Base-by-base conservation (phyloP, 2,888 invertebrate genomes). In the Calameuta idolon region DNA sequence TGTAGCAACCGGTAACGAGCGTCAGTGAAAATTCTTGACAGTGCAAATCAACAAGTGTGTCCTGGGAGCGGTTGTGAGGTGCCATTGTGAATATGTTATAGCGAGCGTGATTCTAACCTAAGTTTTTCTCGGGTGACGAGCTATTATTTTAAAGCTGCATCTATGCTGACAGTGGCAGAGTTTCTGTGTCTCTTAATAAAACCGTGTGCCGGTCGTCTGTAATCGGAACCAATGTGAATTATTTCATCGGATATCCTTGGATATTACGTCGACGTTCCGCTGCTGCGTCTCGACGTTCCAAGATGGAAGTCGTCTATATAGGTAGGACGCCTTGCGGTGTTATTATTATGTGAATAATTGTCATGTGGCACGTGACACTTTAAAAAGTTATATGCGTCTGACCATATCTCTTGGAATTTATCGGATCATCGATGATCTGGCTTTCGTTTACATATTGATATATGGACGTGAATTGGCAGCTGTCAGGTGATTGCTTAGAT, bases 301-400 rank as follows among this genome's bases (percentile, higher is more conserved):
- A 89, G 87, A 91, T 91, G 91, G 91, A 91, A 88, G 90, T 91
- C 89, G 89, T 91, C 86, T 91, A 91, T 85, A 90, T 91, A 87
- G 91, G 91, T 90, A 55, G 23, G 55, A 55, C 23, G 55, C 23
- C 23, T 55, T 23, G 55, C 55, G 23, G 55, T 23, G 2, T 9
- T 55, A 55, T 15, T 55, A 55, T 23, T 55, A 55, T 55, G 23
- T 55, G 55, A 23, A 55, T 55, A 55, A 55, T 55, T 55, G 55
- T 55, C 55, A 55, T 23, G 55, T 55, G 55, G 55, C 23, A 55
- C 23, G 55, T 55, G 23, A 55, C 9, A 23, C 55, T 23, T 9
- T 9, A 23, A 23, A 55, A 23, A 55, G 23, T 55, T 55, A 9
- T 55, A 23, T 23, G 2, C 2, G 23, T 2, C 9, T 55, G 23